Conservation (phyloP, 2,797 vertebrate species). For the Pseudochirops cupreus region DNA sequence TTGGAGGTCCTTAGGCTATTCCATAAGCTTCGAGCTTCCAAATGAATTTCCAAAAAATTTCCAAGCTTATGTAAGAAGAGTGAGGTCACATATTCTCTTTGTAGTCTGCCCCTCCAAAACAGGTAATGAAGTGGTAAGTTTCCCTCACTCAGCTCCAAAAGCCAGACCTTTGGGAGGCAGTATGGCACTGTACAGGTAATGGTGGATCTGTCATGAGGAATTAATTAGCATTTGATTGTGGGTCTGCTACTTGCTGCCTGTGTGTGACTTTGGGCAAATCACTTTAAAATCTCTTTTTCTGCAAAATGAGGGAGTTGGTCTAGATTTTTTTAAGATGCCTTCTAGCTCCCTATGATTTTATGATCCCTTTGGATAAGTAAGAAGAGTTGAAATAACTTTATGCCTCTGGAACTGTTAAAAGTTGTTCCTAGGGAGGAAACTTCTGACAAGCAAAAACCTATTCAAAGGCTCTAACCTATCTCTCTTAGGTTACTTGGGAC, state of each 20-base stretch:
- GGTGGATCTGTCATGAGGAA: background rate
- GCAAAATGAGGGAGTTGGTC: background rate
- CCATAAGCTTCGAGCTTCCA: background rate
- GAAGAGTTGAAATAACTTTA: background rate
- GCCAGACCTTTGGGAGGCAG: background rate
- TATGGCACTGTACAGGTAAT: background rate
- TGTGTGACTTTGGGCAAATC: background rate
- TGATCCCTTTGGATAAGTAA: background rate
- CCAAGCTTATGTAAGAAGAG: constrained; percentile 6
- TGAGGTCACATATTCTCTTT: background rate
- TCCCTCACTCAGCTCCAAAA: background rate
- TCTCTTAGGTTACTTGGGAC: background rate
- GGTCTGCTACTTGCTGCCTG: background rate
- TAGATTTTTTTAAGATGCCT: background rate
- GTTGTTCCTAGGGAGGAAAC: background rate
- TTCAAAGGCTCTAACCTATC: background rate
- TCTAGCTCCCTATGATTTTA: background rate
- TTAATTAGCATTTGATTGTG: background rate
- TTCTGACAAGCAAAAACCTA: constrained; percentile 34
- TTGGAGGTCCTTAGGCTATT: background rate
- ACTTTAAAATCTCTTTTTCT: background rate
- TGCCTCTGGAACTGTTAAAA: constrained; percentile 16
- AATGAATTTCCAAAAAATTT: constrained; percentile 26
- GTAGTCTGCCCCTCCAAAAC: background rate
- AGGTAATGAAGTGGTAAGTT: constrained; percentile 47